Evolutionary conservation across 2,113 vertebrate genomes (phyloP).

Genomic region (Tetrao urogallus): DNA sequence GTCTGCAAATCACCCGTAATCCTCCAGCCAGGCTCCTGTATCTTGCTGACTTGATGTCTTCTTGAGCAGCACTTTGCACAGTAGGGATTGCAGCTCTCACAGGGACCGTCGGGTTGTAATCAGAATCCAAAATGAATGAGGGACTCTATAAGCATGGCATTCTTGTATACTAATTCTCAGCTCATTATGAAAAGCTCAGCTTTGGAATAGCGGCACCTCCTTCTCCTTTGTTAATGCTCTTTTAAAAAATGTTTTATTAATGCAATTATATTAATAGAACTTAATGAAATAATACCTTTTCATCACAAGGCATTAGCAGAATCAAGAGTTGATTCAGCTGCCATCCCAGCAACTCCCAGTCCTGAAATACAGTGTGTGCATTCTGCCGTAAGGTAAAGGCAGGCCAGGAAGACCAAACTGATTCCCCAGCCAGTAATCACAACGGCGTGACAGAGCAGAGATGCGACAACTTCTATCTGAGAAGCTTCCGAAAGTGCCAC

Average conservation of each 20-base stretch:
- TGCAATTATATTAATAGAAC: conserved; percentile 47
- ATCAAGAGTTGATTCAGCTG: neutral
- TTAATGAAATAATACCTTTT: conserved; percentile 21
- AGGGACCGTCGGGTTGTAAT: conserved; percentile 17
- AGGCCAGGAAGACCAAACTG: neutral
- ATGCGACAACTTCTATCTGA: neutral
- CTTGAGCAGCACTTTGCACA: conserved; percentile 26
- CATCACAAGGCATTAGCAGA: neutral
- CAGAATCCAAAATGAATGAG: conserved; percentile 34
- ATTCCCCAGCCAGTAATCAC: neutral
- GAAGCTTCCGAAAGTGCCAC: conserved; percentile 4
- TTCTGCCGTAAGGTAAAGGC: neutral
- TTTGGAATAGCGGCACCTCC: neutral
- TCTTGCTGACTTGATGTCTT: conserved; percentile 16
- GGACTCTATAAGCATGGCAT: conserved; percentile 21
- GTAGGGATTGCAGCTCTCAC: neutral
- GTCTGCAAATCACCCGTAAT: conserved; percentile 27
- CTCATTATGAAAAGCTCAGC: conserved; percentile 34
- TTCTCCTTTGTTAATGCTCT: conserved; percentile 35
- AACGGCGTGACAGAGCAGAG: neutral
- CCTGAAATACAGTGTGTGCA: neutral
- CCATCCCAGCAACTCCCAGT: neutral
- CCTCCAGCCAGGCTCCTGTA: neutral
- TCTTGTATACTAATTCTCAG: conserved; percentile 19
- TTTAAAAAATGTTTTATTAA: conserved; percentile 66